Evolutionary conservation across 1,140 invertebrate species (phyloP).

Genomic region (Brachionus asplanchnoidis): DNA sequence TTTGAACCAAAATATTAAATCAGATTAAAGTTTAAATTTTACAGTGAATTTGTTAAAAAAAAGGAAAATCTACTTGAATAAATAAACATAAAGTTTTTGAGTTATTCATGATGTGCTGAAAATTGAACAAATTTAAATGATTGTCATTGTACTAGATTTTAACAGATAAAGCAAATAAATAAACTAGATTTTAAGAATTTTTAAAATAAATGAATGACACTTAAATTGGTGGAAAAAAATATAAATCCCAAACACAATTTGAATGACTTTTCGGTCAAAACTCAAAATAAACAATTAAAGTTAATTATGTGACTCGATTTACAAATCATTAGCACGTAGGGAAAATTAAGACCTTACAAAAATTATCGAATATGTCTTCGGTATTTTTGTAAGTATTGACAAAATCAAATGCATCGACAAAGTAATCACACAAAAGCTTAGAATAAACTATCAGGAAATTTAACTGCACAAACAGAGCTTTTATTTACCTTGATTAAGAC

Average conservation of each 20-base stretch:
- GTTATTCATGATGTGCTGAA: too few species aligned
- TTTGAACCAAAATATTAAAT: too few species aligned
- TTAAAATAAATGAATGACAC: too few species aligned
- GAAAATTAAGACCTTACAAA: background rate
- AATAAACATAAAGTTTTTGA: too few species aligned
- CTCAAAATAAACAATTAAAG: background rate
- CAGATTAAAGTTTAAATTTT: too few species aligned
- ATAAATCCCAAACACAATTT: background rate
- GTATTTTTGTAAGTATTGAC: background rate
- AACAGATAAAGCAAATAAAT: too few species aligned
- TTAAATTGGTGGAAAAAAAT: too few species aligned
- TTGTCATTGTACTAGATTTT: too few species aligned
- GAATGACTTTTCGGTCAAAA: background rate
- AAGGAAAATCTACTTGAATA: too few species aligned
- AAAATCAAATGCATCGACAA: background rate
- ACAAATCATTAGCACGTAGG: constrained; percentile 22
- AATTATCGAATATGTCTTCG: background rate
- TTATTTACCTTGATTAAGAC: background rate
- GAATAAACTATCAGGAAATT: background rate
- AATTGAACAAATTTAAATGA: too few species aligned
- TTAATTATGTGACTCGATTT: constrained; percentile 1
- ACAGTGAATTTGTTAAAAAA: too few species aligned
- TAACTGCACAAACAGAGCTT: background rate
- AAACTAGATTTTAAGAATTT: too few species aligned
- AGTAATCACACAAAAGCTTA: background rate